These are phyloP conservation scores for Otolemur garnettii DNA, from an alignment of 2,113 vertebrate genomes.

Conservation along the genomic window DNA sequence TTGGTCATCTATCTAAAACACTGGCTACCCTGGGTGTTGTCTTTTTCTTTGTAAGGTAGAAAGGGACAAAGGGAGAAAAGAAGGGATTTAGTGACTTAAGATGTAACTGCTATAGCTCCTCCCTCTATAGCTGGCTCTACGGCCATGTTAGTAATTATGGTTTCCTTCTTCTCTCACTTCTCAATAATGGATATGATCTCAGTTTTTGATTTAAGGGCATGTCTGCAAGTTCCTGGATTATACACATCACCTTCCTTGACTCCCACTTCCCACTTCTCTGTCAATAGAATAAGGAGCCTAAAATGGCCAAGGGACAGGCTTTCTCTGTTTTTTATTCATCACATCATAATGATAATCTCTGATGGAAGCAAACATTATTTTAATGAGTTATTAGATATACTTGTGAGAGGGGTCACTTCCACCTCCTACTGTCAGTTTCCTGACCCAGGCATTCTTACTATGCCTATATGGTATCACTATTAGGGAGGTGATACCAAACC, in stretches of 20 bases:
- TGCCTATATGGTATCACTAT: background rate
- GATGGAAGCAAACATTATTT: background rate
- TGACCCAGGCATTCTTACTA: background rate
- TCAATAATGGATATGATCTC: background rate
- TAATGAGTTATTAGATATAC: background rate
- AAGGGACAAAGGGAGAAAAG: background rate
- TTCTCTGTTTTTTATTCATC: background rate
- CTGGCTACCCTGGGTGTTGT: background rate
- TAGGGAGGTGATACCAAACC: background rate
- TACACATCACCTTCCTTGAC: background rate
- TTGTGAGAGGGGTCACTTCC: background rate
- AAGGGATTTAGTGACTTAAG: background rate
- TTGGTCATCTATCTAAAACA: background rate
- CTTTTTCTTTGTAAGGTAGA: background rate
- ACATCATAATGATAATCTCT: background rate
- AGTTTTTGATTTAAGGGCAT: background rate
- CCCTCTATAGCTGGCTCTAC: background rate
- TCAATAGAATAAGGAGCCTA: background rate
- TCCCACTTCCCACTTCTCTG: background rate
- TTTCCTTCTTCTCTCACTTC: background rate
- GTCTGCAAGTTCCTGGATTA: background rate
- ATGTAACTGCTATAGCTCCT: background rate
- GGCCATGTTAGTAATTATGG: background rate
- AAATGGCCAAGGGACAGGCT: background rate
- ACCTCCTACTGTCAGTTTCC: background rate